phyloP scores from a whole-genome alignment of 2,888 invertebrate species.

The Oscheius onirici region DNA sequence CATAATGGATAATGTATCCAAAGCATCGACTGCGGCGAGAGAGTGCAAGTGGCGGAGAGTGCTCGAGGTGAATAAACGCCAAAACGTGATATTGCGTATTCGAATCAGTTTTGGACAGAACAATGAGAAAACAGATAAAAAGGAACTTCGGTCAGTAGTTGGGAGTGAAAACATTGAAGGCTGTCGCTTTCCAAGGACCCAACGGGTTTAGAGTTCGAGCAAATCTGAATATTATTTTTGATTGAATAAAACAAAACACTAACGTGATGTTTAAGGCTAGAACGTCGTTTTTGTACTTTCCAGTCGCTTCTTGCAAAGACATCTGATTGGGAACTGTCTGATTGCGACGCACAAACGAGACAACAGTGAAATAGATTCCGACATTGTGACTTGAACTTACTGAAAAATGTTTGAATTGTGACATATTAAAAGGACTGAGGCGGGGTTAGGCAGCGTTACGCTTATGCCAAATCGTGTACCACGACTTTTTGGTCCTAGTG shows the following conservation, averaged over 20 bases:
- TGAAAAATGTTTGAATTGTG: slow-evolving; percentile 29
- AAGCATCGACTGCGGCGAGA: slow-evolving; percentile 13
- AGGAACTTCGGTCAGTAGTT: background rate
- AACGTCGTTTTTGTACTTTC: slow-evolving; percentile 43
- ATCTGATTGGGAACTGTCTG: slow-evolving; percentile 40
- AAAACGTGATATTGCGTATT: slow-evolving; percentile 2
- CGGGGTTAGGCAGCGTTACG: too few species aligned
- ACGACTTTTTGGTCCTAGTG: too few species aligned
- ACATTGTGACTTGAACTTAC: slow-evolving; percentile 45
- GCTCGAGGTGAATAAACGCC: background rate
- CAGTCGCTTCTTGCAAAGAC: slow-evolving; percentile 32
- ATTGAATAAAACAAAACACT: slow-evolving; percentile 6
- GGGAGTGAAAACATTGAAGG: slow-evolving; percentile 40
- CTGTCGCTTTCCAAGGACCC: slow-evolving; percentile 52
- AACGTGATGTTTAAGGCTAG: slow-evolving; percentile 49
- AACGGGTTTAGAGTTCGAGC: slow-evolving; percentile 54
- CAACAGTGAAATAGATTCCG: slow-evolving; percentile 51
- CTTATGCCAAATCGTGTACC: too few species aligned
- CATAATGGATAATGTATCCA: slow-evolving; percentile 11
- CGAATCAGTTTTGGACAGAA: background rate
- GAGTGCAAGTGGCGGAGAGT: slow-evolving; percentile 2
- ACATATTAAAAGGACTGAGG: too few species aligned
- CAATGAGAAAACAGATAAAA: background rate
- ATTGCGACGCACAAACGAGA: slow-evolving; percentile 43
- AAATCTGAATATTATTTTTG: slow-evolving; percentile 41